phyloP scores from a whole-genome alignment of 64 coral and sea anemone species.

The Actinia equina region DNA sequence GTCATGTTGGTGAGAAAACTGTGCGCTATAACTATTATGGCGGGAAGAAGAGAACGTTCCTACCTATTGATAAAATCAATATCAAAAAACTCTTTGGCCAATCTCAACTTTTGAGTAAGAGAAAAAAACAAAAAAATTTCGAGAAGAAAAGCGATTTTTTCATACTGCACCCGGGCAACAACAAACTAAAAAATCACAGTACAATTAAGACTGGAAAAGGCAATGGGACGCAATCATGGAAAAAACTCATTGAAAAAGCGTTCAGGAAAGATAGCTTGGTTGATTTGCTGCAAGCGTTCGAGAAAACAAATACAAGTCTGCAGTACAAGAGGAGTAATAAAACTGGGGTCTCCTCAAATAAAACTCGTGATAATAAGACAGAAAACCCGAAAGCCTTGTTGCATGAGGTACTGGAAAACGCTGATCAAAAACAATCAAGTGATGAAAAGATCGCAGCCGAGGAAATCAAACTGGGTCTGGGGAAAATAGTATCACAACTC shows the following conservation, averaged over 20 bases:
- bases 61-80: background rate
- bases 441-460: background rate
- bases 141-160: background rate
- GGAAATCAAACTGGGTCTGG: background rate
- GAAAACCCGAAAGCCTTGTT: background rate
- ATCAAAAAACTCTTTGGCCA: background rate
- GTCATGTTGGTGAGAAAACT: background rate
- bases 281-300: background rate
- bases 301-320: background rate
- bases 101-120: background rate
- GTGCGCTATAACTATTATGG: background rate
- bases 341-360: background rate
- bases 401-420: background rate
- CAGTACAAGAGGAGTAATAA: background rate
- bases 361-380: background rate
- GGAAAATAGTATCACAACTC: background rate
- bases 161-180: background rate
- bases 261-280: conserved; percentile 10
- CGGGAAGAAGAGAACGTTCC: background rate
- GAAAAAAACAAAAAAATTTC: background rate
- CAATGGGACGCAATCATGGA: background rate
- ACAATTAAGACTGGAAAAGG: background rate
- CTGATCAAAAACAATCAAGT: background rate
- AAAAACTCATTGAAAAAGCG: background rate
- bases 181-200: background rate